Evolutionary conservation across 2,888 invertebrate genomes (phyloP), one percentile per base, ranked within the genome.

Genomic region (Camptogramma bilineatum): DNA sequence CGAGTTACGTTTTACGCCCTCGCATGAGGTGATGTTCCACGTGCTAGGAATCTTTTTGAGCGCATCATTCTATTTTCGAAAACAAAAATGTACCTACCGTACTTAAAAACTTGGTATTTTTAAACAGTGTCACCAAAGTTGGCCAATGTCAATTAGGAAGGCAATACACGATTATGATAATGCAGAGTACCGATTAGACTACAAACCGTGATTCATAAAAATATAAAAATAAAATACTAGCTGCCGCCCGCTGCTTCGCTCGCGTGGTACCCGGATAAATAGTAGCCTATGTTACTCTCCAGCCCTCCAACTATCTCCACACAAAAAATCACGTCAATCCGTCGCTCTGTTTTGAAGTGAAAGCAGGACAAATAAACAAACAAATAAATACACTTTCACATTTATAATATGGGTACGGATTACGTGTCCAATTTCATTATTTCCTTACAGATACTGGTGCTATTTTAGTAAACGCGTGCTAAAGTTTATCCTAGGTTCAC

Each of bases 1-100:
- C 58, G 28, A 52, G 51, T 62, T 71, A 63, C 66, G 64, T 66
- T 52, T 52, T 3, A 19, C 60, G 69, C 71, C 68, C 56, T 62
- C 68, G 68, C 60, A 64, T 70, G 44, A 62, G 62, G 48, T 58
- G 61, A 52, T 47, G 34, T 28, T 52, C 21, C 68, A 69, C 73
- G 68, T 71, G 67, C 54, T 64, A 51, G 53, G 39, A 19, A 69
- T 65, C 51, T 46, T 60, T 48, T 58, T 46, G 46, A 56, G 56
- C 34, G 52, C 62, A 47, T 56, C 47, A 48, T 52, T 52, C 21
- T 64, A 64, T 64, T 64, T 60, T 18, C 42, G 31, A 52, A 52
- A 21, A 52, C 52, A 56, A 65, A 56, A 57, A 34, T 55, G 18
- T 46, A 46, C 17, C 39, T 46, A 46, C 17, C 39, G 39, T 2